These are phyloP conservation scores for Ceratothoa steindachneri DNA, from an alignment of 2,888 invertebrate genomes.

Conservation along the genomic window DNA sequence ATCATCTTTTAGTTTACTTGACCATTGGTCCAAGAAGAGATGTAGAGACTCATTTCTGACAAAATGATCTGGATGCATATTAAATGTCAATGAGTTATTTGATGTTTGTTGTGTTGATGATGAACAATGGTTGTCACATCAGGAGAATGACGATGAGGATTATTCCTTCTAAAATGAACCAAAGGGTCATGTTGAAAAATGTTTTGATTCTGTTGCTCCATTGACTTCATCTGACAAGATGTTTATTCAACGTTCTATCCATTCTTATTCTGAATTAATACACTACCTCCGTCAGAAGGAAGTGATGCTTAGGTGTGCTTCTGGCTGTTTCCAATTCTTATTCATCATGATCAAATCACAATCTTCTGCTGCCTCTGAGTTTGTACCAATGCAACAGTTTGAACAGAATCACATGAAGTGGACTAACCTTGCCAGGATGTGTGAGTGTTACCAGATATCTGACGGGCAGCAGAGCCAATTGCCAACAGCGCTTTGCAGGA, in stretches of 20 bases:
- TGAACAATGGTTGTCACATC: too few species aligned
- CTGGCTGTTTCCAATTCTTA: neutral
- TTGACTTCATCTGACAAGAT: neutral
- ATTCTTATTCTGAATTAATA: neutral
- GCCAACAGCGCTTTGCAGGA: neutral
- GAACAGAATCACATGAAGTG: neutral
- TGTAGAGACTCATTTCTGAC: neutral
- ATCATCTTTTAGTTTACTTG: neutral
- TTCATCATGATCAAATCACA: neutral
- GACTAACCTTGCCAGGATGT: neutral
- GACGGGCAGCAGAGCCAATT: neutral
- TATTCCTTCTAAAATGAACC: neutral
- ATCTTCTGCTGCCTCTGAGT: neutral
- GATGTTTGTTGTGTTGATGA: too few species aligned
- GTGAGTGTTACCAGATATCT: neutral
- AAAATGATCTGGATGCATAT: neutral
- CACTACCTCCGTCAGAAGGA: neutral
- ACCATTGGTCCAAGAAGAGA: neutral
- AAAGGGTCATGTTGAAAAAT: neutral
- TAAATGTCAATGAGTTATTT: too few species aligned
- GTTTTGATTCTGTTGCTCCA: neutral
- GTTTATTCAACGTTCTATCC: neutral
- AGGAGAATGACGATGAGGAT: neutral
- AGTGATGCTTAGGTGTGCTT: neutral
- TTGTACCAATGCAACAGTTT: neutral